phyloP scores from a whole-genome alignment of 1,140 invertebrate genomes.

The Conus ventricosus region DNA sequence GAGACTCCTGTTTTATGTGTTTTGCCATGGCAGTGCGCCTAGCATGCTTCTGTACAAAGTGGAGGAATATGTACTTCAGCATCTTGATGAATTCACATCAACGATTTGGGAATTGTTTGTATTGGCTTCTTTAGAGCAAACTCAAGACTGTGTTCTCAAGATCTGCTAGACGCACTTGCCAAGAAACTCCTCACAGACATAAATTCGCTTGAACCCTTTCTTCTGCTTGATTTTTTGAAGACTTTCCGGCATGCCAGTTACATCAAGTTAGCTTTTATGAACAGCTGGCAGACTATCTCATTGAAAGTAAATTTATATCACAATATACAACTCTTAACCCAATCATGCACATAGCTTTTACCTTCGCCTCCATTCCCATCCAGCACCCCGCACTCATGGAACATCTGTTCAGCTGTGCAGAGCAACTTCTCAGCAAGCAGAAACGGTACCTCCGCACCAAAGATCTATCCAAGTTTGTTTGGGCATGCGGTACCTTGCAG shows the following conservation, averaged over 20 bases:
- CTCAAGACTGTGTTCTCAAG: conserved; percentile 28
- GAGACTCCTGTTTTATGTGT: conserved; percentile 24
- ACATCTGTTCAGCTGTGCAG: background rate
- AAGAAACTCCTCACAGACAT: conserved; percentile 29
- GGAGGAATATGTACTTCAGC: conserved; percentile 9
- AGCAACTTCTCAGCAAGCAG: background rate
- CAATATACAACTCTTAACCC: conserved; percentile 16
- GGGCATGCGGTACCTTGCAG: conserved; percentile 34
- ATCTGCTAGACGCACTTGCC: conserved; percentile 25
- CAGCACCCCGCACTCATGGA: conserved; percentile 21
- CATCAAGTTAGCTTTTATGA: conserved; percentile 25
- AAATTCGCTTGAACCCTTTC: background rate
- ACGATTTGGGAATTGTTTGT: conserved; percentile 32
- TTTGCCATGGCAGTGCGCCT: conserved; percentile 25
- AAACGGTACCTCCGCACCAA: background rate
- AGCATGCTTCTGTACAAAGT: conserved; percentile 11
- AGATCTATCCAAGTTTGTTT: conserved; percentile 34
- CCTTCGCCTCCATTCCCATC: conserved; percentile 14
- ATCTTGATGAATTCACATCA: conserved; percentile 27
- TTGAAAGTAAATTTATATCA: background rate
- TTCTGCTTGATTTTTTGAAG: conserved; percentile 27
- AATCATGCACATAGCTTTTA: conserved; percentile 34
- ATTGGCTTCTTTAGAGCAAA: conserved; percentile 32
- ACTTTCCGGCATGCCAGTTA: conserved; percentile 28
- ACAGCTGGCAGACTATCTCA: conserved; percentile 17